Evolutionary conservation across 2,113 vertebrate genomes (phyloP).

Genomic region (Atractosteus spatula): DNA sequence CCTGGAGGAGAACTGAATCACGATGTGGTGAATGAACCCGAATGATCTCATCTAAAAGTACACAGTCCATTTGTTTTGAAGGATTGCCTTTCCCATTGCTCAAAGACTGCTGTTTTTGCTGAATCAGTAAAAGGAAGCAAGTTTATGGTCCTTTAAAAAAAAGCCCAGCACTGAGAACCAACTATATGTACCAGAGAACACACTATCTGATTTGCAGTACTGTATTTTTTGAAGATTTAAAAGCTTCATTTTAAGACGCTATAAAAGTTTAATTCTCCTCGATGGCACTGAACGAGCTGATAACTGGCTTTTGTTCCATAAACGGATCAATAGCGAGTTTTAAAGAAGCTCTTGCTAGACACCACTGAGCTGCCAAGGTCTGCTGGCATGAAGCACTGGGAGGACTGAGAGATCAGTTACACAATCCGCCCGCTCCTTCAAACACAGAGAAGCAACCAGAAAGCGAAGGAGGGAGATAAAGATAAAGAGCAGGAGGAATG

Average conservation of each 20-base stretch:
- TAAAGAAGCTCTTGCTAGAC: constrained; percentile 15
- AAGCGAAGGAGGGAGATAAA: not conserved
- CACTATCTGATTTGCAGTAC: too few relatives aligned
- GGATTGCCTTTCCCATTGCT: too few relatives aligned
- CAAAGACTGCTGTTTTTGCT: too few relatives aligned
- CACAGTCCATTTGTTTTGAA: too few relatives aligned
- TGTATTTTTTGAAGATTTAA: not conserved
- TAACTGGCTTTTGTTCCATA: not conserved
- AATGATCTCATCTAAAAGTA: too few relatives aligned
- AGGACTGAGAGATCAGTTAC: constrained; percentile 19
- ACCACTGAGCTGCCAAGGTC: too few relatives aligned
- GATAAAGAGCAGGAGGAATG: not conserved
- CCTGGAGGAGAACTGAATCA: too few relatives aligned
- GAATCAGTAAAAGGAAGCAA: too few relatives aligned
- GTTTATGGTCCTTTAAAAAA: too few relatives aligned
- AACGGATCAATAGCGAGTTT: not conserved
- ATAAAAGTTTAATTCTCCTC: constrained; percentile 35
- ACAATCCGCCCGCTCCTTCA: constrained; percentile 3
- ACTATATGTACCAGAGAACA: too few relatives aligned
- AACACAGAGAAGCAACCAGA: constrained; percentile 19
- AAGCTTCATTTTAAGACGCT: constrained; percentile 13
- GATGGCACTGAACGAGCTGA: constrained; percentile 18
- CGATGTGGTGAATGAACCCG: too few relatives aligned
- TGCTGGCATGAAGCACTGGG: constrained; percentile 6
- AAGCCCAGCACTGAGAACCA: too few relatives aligned